Percentiles rank a stretch among this genome's conserved stretches.
Evolutionary conservation across 1,140 invertebrate genomes (phyloP).

Genomic region (Mamestra configurata): DNA sequence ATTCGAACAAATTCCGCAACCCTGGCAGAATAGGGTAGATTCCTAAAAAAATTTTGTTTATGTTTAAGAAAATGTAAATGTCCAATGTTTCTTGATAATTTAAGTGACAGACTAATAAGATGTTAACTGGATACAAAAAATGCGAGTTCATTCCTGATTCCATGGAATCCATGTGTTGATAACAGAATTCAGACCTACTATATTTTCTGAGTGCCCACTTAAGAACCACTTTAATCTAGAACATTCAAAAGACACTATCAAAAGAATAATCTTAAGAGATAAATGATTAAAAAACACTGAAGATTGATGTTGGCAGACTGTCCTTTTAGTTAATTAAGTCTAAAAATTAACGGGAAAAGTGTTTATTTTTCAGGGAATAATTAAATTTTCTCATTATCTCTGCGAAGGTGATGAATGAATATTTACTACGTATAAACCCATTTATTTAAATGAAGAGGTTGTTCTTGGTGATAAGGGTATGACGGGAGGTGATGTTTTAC

Average conservation of each 20-base stretch:
- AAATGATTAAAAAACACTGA: slow-evolving; percentile 35
- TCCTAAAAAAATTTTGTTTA: no score
- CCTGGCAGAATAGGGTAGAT: no score
- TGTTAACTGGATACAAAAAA: no score
- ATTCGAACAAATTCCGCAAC: no score
- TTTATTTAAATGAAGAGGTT: slow-evolving; percentile 17
- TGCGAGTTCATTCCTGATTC: no score
- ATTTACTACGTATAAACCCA: slow-evolving; percentile 24
- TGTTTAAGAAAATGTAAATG: no score
- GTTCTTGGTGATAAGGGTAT: background rate
- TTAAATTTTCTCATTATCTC: slow-evolving; percentile 43
- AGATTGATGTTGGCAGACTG: slow-evolving; percentile 16
- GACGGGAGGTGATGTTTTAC: background rate
- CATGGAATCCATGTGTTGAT: no score
- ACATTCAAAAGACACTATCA: background rate
- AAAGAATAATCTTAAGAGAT: slow-evolving; percentile 1
- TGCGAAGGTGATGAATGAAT: slow-evolving; percentile 29
- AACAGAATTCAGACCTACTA: no score
- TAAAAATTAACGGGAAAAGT: slow-evolving; percentile 32
- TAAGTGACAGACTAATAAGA: no score
- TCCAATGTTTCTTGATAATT: no score
- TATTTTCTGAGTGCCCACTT: background rate
- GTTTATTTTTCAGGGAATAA: slow-evolving; percentile 40
- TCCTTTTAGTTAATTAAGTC: slow-evolving; percentile 32
- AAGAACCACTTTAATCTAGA: background rate